phyloP scores from a whole-genome alignment of 2,113 vertebrate species.

The Boulengeromyrus knoepffleri region DNA sequence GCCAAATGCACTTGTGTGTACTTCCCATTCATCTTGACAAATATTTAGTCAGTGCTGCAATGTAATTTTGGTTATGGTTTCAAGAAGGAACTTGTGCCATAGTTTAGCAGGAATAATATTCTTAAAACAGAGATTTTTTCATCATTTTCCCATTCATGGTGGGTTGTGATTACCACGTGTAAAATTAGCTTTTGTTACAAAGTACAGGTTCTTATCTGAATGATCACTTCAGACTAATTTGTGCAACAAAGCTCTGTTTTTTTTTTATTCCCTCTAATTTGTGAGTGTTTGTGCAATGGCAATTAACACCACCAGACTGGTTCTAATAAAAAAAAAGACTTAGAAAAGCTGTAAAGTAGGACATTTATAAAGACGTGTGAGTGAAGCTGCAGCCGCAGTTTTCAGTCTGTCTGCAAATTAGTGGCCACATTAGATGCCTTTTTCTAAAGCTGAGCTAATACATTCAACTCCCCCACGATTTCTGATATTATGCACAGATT shows the following conservation, averaged over 20 bases:
- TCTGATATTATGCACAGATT: background rate
- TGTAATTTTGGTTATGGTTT: constrained; percentile 8
- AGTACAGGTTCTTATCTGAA: constrained; percentile 25
- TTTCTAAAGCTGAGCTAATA: background rate
- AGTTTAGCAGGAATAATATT: constrained; percentile 12
- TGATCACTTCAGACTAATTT: constrained; percentile 37
- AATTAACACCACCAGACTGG: constrained; percentile 41
- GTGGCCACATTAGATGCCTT: background rate
- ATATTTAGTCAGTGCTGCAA: constrained; percentile 14
- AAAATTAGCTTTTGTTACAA: constrained; percentile 26
- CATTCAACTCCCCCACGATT: background rate
- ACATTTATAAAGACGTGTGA: constrained; percentile 13
- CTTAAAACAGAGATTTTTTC: constrained; percentile 21
- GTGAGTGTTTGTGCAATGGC: constrained; percentile 45
- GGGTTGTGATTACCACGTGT: constrained; percentile 22
- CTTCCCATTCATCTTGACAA: background rate
- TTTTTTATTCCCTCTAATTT: constrained; percentile 43
- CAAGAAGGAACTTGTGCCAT: constrained; percentile 16
- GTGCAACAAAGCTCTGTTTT: constrained; percentile 34
- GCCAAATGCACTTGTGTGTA: constrained; percentile 1
- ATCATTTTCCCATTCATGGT: constrained; percentile 8
- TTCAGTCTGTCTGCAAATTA: constrained; percentile 16
- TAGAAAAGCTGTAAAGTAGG: constrained; percentile 37
- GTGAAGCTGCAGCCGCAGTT: constrained; percentile 4
- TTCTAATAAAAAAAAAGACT: constrained; percentile 35